A percentile compares a stretch with the other conserved stretches of the same genome.
Conservation (phyloP, 2,113 vertebrate genomes). For the Coregonus clupeaformis region DNA sequence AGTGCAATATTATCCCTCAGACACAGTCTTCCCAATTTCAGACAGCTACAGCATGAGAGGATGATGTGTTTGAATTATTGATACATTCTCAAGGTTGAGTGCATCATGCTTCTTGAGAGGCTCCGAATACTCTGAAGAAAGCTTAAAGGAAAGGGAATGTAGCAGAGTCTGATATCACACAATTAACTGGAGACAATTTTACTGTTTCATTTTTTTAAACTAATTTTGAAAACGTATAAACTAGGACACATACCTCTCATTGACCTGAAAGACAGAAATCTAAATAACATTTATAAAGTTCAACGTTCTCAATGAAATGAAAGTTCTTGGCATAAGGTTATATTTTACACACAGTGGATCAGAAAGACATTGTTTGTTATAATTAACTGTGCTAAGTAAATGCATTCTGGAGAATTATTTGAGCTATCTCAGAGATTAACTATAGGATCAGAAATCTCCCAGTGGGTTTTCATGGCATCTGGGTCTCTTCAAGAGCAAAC, state of each 20-base stretch:
- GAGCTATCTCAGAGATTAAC: slow-evolving; percentile 51
- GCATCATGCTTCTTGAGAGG: slow-evolving; percentile 58
- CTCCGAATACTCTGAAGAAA: slow-evolving; percentile 38
- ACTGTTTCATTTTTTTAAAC: not conserved
- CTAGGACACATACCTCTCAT: no score
- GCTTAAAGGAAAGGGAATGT: slow-evolving; percentile 28
- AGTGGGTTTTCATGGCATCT: slow-evolving; percentile 33
- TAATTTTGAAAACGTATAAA: not conserved
- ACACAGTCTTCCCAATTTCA: slow-evolving; percentile 60
- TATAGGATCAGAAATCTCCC: slow-evolving; percentile 41
- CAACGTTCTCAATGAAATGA: slow-evolving; percentile 15
- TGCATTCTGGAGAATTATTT: slow-evolving; percentile 45
- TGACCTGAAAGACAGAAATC: slow-evolving; percentile 23
- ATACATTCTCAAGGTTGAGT: slow-evolving; percentile 73
- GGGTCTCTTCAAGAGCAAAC: slow-evolving; percentile 31
- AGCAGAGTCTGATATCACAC: slow-evolving; percentile 46
- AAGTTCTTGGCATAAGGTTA: slow-evolving; percentile 39
- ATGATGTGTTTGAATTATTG: slow-evolving; percentile 75
- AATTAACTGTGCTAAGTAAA: slow-evolving; percentile 60
- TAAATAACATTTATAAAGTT: not conserved
- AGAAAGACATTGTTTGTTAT: slow-evolving; percentile 47
- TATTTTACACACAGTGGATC: slow-evolving; percentile 34
- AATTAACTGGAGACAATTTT: slow-evolving; percentile 38
- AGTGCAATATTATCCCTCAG: slow-evolving; percentile 67
- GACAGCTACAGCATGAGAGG: slow-evolving; percentile 67